Percentiles rank a stretch among this genome's conserved stretches.
Evolutionary conservation across 2,797 vertebrate genomes (phyloP).

Genomic region (Ataeniobius toweri): DNA sequence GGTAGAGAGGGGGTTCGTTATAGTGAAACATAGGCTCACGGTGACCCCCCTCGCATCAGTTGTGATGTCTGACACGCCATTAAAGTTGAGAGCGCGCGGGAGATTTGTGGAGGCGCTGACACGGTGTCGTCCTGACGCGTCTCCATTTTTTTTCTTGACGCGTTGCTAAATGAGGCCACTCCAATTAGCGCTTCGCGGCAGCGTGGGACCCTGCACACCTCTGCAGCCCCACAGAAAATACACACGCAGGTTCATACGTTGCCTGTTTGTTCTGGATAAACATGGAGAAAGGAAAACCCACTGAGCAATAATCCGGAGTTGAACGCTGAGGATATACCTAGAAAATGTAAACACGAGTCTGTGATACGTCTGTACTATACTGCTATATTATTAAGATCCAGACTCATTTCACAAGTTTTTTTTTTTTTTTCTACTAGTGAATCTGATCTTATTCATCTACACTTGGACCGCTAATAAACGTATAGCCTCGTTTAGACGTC

Average conservation of each 20-base stretch:
- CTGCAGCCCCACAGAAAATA: conserved; percentile 18
- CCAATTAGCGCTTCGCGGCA: conserved; percentile 78
- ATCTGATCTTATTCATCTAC: not conserved
- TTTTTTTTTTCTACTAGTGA: not conserved
- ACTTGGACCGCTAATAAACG: not conserved
- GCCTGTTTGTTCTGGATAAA: conserved; percentile 5
- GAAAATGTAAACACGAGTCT: not conserved
- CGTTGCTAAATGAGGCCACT: conserved; percentile 81
- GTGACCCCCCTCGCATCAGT: conserved; percentile 77
- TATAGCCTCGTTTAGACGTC: not conserved
- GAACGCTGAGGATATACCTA: not conserved
- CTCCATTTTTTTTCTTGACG: conserved; percentile 65
- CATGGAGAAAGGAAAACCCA: not conserved
- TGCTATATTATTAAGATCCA: not conserved
- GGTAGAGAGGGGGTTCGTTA: conserved; percentile 68
- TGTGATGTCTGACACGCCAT: conserved; percentile 75
- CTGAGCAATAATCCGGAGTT: not conserved
- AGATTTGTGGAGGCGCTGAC: conserved; percentile 82
- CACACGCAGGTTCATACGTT: not conserved
- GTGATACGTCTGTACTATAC: not conserved
- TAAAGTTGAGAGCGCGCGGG: conserved; percentile 66
- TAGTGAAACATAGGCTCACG: conserved; percentile 74
- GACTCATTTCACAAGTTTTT: not conserved
- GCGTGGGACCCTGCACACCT: conserved; percentile 62
- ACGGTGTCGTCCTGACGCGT: conserved; percentile 69